Base-by-base conservation (phyloP, 1,140 invertebrate species). In the Diprion similis region DNA sequence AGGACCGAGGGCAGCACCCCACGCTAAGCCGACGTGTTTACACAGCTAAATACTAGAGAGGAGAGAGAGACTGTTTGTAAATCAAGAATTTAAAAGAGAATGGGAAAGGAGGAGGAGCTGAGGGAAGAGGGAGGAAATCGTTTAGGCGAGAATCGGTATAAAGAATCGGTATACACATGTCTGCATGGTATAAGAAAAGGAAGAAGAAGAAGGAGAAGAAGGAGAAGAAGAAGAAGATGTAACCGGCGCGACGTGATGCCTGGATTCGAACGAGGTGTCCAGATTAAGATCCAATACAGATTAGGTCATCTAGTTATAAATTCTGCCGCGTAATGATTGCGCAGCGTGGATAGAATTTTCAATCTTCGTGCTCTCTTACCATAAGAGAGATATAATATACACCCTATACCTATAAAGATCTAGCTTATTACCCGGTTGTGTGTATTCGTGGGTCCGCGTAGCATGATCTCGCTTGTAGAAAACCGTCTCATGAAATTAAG, bases 401-500 rank as follows among this genome's bases (percentile, higher is more conserved):
- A 37, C 24, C 2, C 2, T 37, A 37, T 6, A 37, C 24, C 24
- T 37, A 37, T 37, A 37, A 37, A 37, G 24, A 37, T 37, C 24
- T 37, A 37, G 24, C 24, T 37, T 37, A 37, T 37, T 37, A 37
- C 24, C 24, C 24, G 24, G 24, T 37, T 37, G 24, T 1, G 24
- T 37, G 24, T 37, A 37, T 37, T 37, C 1, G 24, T 37, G 24
- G 24, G 24, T 37, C 24, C 24, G 6, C 24, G 24, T 37, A 37
- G 24, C 24, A 37, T 37, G 24, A 37, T 37, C 24, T 37, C 24
- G 24, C 24, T 37, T 37, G 24, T 37, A 37, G 24, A 37, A 59
- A 59, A 59, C 11, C 19, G 37, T 70, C 66, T 59, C 46, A 71
- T 77, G 80, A 83, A 85, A 85, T 87, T 82, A 85, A 87, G 86